A percentile compares a stretch with the other conserved stretches of the same genome.
These are phyloP conservation scores for Haliclona indistincta DNA, from an alignment of 37 sponge, comb jelly and placozoan genomes.

Conservation along the genomic window DNA sequence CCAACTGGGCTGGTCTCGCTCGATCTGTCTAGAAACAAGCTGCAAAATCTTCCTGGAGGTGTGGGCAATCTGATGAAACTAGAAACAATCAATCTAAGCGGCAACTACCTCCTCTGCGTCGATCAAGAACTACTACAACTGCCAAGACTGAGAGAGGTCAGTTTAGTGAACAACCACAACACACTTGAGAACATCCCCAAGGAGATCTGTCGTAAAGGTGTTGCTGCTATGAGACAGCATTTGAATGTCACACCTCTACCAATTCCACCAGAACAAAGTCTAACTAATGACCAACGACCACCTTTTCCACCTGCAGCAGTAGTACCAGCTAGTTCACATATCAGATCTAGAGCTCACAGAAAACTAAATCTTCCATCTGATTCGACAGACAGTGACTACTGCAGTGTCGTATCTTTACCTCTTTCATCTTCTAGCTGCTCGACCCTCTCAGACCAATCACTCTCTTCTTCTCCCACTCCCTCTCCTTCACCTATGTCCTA, in stretches of 20 bases:
- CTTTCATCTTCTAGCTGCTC: conserved; percentile 4
- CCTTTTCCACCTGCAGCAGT: not conserved
- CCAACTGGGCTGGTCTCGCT: conserved; percentile 22
- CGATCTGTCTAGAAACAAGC: conserved; percentile 49
- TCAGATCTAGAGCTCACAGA: not conserved
- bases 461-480: not conserved
- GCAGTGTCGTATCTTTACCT: not conserved
- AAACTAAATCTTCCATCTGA: not conserved
- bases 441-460: too few species aligned
- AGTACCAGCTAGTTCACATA: not conserved
- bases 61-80: conserved; percentile 12
- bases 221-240: conserved; percentile 27
- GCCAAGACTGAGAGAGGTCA: conserved; percentile 9
- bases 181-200: conserved; percentile 40
- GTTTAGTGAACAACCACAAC: conserved; percentile 18
- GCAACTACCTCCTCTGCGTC: conserved; percentile 24
- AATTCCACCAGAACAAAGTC: conserved; percentile 7
- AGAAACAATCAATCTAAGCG: conserved; percentile 24
- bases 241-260: conserved; percentile 12
- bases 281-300: not conserved
- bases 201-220: conserved; percentile 34
- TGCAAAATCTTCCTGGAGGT: conserved; percentile 22
- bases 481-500: too few species aligned
- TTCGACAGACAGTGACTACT: conserved; percentile 36
- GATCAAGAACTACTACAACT: conserved; percentile 21